Base-by-base conservation (phyloP, 2,797 vertebrate genomes). In the Apodemus agrarius region DNA sequence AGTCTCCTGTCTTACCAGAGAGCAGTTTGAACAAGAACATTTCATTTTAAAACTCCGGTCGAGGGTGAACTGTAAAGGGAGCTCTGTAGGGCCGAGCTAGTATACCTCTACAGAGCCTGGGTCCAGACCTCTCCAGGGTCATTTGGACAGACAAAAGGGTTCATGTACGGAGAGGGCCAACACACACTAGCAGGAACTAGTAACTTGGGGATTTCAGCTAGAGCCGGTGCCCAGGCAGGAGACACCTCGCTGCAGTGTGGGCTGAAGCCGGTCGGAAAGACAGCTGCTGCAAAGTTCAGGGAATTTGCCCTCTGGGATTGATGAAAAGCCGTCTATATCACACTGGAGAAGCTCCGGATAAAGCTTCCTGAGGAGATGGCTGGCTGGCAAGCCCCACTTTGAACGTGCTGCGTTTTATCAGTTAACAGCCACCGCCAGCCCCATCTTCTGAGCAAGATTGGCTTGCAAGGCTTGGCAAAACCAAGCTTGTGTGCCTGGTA, bases 401-500 rank as follows among this genome's bases (percentile, higher is more conserved):
- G 22, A 2, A 54, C 46, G 0, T 6, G 19, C 57, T 81, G 16
- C 29, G n/a, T 76, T 87, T 31, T 57, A 12, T n/a, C 49, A 52
- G n/a, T 26, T 49, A 67, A 69, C 14, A 10, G 3, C n/a, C 34
- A 5, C 24, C 52, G 19, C 26, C 81, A 43, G 61, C 85, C 81
- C 37, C 46, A 6, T 4, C 2, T 10, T 17, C 84, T 22, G 22
- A 76, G 10, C 14, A 10, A 91, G 37, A 21, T 37, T 4, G 34
- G 22, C 17, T 82, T 52, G 19, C 24, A 40, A 46, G 83, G 78
- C 5, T 37, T 17, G 8, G 26, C 19, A 57, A 57, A 86, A 4
- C 12, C 12, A 80, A 17, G 22, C 1, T 13, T 0, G 0, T 0
- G 26, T 9, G 34, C 3, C 1, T 63, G 37, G 19, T 10, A 16